Evolutionary conservation across 2,113 vertebrate genomes (phyloP).

Genomic region (Jaculus jaculus): DNA sequence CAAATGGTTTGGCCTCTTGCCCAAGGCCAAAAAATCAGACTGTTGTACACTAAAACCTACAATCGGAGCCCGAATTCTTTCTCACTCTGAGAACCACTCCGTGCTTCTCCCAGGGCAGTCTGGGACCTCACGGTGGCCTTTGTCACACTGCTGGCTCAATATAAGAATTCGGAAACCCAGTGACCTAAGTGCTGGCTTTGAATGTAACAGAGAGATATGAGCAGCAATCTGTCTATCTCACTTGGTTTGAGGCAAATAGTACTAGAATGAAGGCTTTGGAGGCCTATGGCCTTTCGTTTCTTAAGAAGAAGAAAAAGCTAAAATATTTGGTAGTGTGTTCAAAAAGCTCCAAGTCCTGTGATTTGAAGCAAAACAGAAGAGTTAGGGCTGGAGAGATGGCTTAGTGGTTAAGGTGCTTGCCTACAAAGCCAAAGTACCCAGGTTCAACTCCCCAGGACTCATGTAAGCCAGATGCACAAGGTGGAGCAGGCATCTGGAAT

Average conservation of each 20-base stretch:
- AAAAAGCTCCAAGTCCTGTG: conserved; percentile 24
- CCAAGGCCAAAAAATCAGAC: conserved; percentile 24
- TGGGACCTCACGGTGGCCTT: neutral
- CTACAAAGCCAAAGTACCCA: too few relatives aligned
- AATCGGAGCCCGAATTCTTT: neutral
- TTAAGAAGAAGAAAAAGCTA: conserved; percentile 29
- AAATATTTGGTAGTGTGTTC: conserved; percentile 44
- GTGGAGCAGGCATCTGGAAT: too few relatives aligned
- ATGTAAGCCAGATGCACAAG: too few relatives aligned
- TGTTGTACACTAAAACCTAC: neutral
- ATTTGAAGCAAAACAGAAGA: conserved; percentile 62
- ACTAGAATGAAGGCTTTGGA: neutral
- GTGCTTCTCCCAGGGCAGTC: neutral
- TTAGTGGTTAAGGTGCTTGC: too few relatives aligned
- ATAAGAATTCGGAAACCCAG: conserved; percentile 42
- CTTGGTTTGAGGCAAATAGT: neutral
- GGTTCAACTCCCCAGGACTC: too few relatives aligned
- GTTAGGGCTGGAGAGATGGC: too few relatives aligned
- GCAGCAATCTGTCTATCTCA: neutral
- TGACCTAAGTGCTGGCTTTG: conserved; percentile 58
- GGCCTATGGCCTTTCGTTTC: conserved; percentile 34
- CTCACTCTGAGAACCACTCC: neutral
- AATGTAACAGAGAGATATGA: conserved; percentile 33
- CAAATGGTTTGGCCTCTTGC: conserved; percentile 28
- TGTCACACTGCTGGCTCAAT: conserved; percentile 18